Evolutionary conservation across 2,888 invertebrate genomes (phyloP), one percentile per base, ranked within the genome.

Genomic region (Julus scandinavius): DNA sequence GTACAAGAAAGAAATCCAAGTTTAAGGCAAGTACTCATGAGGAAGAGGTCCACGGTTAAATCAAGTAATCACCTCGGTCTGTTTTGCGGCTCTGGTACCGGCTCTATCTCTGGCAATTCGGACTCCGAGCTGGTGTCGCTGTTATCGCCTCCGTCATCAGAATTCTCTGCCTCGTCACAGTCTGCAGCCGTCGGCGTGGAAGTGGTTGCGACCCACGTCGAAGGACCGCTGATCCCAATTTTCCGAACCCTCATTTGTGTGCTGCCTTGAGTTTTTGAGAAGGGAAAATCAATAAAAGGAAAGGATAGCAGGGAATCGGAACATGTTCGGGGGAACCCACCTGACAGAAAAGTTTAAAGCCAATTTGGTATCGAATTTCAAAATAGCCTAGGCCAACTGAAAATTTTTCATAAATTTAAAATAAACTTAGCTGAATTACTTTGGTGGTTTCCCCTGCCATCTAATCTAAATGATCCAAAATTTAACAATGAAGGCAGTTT

Each of bases 241-340:
- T 84, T 38, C 29, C 84, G 41, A 84, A 84, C 40, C 84, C 84
- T 40, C 84, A 84, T 38, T 84, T 38, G 38, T 84, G 84, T 20
- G 29, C 80, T 11, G 11, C 84, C 41, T 84, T n/a, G 80, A 84
- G 4, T 41, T 83, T 38, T 83, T 5, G 29, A 50, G 50, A 50
- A 50, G 5, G 17, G 54, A 54, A 17, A 54, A 54, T 45, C 45
- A 7, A 45, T 7, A 7, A 45, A 45, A 7, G 45, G 45, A 7
- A 45, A 7, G 45, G 6, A 45, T 45, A 29, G 5, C 45, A 7
- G 45, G 45, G 45, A 45, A 45, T 45, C 6, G 6, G 7, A 45
- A 7, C 7, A 45, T 45, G 45, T 7, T 5, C 0, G 45, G 45
- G 45, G 7, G 7, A 45, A 45, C 29, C 45, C 45, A 45, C 45